Evolutionary conservation across 2,888 invertebrate genomes (phyloP), one percentile per base, ranked within the genome.

Genomic region (Trissolcus brochymenae): DNA sequence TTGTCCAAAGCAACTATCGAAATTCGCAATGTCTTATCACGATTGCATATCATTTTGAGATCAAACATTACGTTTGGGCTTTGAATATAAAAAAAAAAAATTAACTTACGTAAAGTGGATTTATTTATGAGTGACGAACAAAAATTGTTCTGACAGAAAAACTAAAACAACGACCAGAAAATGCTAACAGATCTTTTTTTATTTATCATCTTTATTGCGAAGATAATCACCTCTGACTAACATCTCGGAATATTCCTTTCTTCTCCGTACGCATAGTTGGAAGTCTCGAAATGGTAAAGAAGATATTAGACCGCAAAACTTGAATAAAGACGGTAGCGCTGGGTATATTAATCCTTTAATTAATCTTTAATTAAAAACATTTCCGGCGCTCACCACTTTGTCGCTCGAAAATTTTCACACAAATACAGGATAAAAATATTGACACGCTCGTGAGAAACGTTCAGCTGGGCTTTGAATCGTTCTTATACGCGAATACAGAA

Each of bases 381-480:
- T 61, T 61, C 11, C 25, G 17, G 13, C 7, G 51, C 11, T n/a
- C 35, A 35, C 7, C 7, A 53, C 46, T 21, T 41, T 16, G 13
- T 21, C 49, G 65, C 35, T 56, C 40, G 46, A 16, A 46, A 57
- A 40, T 70, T 70, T n/a, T 50, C 46, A 54, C 66, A 57, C 21
- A 59, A 53, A 65, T 51, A 11, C 35, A 35, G 43, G 56, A 62
- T 17, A 51, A 57, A 66, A 71, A 76, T 61, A 62, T 76, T 55
- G 41, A 72, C 35, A 61, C 51, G 67, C 49, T 57, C 67, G 78
- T 78, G 78, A 54, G 74, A 78, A 71, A 14, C 16, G 14, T 51
- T 71, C 78, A 78, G 74, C 78, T 78, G 78, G 78, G 50, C 59
- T 35, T 49, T 35, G 53, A 70, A 68, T 68, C 53, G 67, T 78